phyloP scores from a whole-genome alignment of 2,888 invertebrate species.

The Apocheima hispidaria region DNA sequence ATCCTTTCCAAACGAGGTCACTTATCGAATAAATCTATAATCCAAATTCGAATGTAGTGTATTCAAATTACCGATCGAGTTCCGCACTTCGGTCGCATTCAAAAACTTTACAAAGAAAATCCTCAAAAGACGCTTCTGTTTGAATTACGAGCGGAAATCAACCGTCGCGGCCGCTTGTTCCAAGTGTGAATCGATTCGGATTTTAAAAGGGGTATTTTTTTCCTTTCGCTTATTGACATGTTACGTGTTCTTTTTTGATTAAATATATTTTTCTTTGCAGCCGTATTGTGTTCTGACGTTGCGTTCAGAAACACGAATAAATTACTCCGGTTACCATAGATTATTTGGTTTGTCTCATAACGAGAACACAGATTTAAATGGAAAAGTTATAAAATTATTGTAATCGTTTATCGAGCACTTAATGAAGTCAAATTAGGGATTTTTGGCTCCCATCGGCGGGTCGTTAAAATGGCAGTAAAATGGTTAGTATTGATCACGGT shows the following conservation, averaged over 20 bases:
- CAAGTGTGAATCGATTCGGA: slow-evolving; percentile 85
- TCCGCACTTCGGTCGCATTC: slow-evolving; percentile 69
- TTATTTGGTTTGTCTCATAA: slow-evolving; percentile 24
- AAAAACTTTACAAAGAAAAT: slow-evolving; percentile 70
- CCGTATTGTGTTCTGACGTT: slow-evolving; percentile 38
- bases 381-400: slow-evolving; percentile 69
- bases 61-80: slow-evolving; percentile 79
- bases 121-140: slow-evolving; percentile 75
- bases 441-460: slow-evolving; percentile 74
- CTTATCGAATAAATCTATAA: slow-evolving; percentile 85
- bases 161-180: slow-evolving; percentile 81
- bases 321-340: slow-evolving; percentile 48
- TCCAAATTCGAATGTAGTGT: slow-evolving; percentile 79
- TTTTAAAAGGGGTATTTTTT: slow-evolving; percentile 67
- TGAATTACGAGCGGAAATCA: slow-evolving; percentile 85
- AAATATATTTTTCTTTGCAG: slow-evolving; percentile 55
- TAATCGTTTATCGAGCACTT: slow-evolving; percentile 77
- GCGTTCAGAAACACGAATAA: slow-evolving; percentile 50
- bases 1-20: slow-evolving; percentile 81
- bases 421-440: slow-evolving; percentile 82
- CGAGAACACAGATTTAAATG: slow-evolving; percentile 26
- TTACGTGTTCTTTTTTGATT: slow-evolving; percentile 65
- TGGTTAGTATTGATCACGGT: slow-evolving; percentile 76
- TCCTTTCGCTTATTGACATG: slow-evolving; percentile 76
- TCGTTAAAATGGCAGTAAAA: slow-evolving; percentile 81